Evolutionary conservation across 2,113 vertebrate species (phyloP).

Genomic region (Monarcha castaneiventris): DNA sequence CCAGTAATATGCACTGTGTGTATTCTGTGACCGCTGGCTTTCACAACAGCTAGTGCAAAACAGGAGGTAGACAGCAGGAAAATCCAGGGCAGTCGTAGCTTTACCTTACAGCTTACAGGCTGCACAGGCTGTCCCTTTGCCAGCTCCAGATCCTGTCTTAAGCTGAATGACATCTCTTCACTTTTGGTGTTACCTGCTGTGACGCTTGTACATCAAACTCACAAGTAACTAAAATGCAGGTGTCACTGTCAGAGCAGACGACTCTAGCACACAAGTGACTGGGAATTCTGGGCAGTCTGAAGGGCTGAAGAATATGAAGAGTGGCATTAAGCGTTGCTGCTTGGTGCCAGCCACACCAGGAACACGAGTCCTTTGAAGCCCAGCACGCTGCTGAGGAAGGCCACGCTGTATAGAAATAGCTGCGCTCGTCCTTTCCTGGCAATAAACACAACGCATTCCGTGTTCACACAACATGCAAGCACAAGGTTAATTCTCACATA

Average conservation of each 20-base stretch:
- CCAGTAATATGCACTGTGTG: neutral
- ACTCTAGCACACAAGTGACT: neutral
- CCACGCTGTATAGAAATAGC: neutral
- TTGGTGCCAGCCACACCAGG: neutral
- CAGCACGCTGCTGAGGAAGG: neutral
- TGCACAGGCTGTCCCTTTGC: neutral
- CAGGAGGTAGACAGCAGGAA: neutral
- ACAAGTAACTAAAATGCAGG: neutral
- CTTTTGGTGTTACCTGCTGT: neutral
- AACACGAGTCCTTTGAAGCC: neutral
- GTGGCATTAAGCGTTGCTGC: accelerated
- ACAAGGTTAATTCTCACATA: neutral
- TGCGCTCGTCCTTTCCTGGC: neutral
- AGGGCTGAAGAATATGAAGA: neutral
- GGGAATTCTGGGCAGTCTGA: neutral
- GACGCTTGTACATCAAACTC: neutral
- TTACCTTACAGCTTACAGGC: neutral
- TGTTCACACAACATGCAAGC: neutral
- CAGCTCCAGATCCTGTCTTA: neutral
- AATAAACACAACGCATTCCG: neutral
- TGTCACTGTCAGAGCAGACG: neutral
- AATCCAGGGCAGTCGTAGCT: neutral
- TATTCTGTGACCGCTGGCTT: neutral
- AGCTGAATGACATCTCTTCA: neutral
- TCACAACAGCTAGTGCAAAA: accelerated